These are phyloP conservation scores for Minunthozetes semirufus DNA, from an alignment of 2,888 invertebrate species.

Conservation along the genomic window DNA sequence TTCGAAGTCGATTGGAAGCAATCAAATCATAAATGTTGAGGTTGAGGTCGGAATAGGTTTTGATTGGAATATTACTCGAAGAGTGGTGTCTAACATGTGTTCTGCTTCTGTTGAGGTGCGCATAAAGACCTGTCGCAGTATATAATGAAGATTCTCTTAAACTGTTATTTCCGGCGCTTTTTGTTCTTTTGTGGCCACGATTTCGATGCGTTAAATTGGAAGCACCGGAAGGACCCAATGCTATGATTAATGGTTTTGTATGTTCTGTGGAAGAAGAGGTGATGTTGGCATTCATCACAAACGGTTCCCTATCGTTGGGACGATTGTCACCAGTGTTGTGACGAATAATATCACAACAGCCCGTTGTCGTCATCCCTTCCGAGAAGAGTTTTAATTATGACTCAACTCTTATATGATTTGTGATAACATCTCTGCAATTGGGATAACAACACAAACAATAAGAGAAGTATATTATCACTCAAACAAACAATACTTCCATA, in stretches of 20 bases:
- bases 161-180: slow-evolving; percentile 43
- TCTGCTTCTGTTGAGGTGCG: slow-evolving; percentile 38
- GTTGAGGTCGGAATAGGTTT: slow-evolving; percentile 3
- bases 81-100: slow-evolving; percentile 3
- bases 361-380: slow-evolving; percentile 5
- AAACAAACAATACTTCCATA: background rate
- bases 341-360: slow-evolving; percentile 12
- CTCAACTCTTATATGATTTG: background rate
- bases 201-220: background rate
- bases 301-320: background rate
- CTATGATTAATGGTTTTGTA: background rate
- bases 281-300: background rate
- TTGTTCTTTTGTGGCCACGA: slow-evolving; percentile 41
- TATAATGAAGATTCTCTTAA: slow-evolving; percentile 41
- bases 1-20: slow-evolving; percentile 9
- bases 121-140: slow-evolving; percentile 42
- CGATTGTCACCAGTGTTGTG: slow-evolving; percentile 1
- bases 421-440: background rate
- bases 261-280: slow-evolving; percentile 1
- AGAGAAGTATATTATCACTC: background rate
- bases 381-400: background rate
- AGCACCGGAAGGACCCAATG: background rate
- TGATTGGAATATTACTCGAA: slow-evolving; percentile 8
- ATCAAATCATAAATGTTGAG: background rate
- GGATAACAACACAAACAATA: background rate